Evolutionary conservation across 2,888 invertebrate species (phyloP).

Genomic region (Palloptera scutellata): DNA sequence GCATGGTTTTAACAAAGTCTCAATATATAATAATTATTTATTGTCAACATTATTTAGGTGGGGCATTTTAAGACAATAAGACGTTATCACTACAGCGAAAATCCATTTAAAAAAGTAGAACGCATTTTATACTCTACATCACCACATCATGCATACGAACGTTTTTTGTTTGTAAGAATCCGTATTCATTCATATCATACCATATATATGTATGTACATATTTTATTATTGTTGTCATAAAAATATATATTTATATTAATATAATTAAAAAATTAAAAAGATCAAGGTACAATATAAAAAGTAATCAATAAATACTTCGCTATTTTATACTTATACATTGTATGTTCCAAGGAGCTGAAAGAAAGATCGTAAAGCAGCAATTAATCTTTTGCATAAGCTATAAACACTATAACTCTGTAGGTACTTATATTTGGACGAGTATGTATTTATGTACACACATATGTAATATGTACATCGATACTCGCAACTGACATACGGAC

Average conservation of each 20-base stretch:
- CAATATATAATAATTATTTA: not conserved
- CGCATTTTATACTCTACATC: slow-evolving; percentile 9
- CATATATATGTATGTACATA: no score
- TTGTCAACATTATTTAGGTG: not conserved
- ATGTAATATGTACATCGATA: no score
- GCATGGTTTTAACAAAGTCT: no score
- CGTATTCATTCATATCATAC: no score
- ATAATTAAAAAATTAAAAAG: slow-evolving; percentile 24
- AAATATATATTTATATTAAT: no score
- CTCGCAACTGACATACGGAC: not conserved
- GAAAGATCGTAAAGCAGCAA: no score
- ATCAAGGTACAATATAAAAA: slow-evolving; percentile 38
- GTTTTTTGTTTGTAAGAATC: not conserved
- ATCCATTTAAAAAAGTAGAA: slow-evolving; percentile 11
- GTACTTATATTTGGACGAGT: not conserved
- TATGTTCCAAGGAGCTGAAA: no score
- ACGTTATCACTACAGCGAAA: not conserved
- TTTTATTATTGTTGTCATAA: no score
- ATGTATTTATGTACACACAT: no score
- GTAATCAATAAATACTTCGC: slow-evolving; percentile 25
- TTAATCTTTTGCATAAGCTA: no score
- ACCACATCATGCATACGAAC: not conserved
- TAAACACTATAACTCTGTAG: no score
- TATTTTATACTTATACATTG: no score
- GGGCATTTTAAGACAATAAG: not conserved